Conservation (phyloP, 2,888 invertebrate species). For the Ichneumon xanthorius region DNA sequence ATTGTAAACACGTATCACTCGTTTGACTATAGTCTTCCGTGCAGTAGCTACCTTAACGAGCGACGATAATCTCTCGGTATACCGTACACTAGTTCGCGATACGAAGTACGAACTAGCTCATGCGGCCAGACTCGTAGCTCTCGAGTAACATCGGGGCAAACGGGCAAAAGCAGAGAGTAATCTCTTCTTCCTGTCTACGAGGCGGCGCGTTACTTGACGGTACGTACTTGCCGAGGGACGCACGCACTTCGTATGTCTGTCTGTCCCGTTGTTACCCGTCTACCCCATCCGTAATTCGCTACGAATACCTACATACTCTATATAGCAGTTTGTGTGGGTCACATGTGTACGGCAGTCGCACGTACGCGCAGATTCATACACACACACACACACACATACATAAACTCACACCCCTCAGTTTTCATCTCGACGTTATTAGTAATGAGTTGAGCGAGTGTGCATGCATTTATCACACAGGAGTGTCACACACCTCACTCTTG, state of each 20-base stretch:
- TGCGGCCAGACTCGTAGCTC: not conserved
- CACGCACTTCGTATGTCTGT: slow-evolving; percentile 33
- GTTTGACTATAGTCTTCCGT: too few species aligned
- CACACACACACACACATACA: not conserved
- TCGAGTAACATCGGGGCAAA: slow-evolving; percentile 11
- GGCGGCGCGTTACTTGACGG: slow-evolving; percentile 24
- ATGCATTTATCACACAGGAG: slow-evolving; percentile 58
- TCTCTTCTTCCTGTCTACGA: slow-evolving; percentile 48
- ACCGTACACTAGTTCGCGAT: not conserved
- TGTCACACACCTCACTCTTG: slow-evolving; percentile 53
- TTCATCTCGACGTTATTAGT: slow-evolving; percentile 42
- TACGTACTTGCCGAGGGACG: slow-evolving; percentile 25
- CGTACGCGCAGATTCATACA: too few species aligned
- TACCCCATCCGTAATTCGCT: slow-evolving; percentile 44
- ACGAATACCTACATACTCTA: not conserved
- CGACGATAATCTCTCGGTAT: not conserved
- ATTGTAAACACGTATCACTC: too few species aligned
- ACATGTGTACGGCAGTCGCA: not conserved
- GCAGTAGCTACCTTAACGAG: not conserved
- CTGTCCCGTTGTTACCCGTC: slow-evolving; percentile 22
- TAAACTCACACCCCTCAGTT: slow-evolving; percentile 24
- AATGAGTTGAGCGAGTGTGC: slow-evolving; percentile 41
- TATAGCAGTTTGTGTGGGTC: not conserved
- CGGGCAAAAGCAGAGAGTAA: slow-evolving; percentile 33
- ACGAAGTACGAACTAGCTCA: not conserved